Conservation (phyloP, 2,113 vertebrate genomes). For the Muscicapa adusta region DNA sequence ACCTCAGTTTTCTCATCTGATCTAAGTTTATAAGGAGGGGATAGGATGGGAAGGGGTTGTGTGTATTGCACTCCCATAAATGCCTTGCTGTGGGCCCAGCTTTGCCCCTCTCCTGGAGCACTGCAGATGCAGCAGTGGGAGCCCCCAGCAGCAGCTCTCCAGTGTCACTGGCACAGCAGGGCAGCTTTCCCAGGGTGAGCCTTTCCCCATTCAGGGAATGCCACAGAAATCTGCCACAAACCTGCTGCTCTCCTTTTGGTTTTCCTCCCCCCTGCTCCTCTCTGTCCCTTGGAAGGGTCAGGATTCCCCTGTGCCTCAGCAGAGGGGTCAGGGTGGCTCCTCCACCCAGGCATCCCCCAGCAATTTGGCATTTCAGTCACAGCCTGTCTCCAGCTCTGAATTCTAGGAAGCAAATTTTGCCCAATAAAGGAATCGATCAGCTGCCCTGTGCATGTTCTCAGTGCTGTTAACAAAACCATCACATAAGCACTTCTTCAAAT, state of each 20-base stretch:
- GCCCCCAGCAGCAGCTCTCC: accelerated
- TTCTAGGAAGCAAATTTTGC: constrained; percentile 21
- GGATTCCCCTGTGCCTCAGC: neutral
- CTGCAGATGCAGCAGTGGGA: neutral
- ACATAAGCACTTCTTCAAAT: constrained; percentile 34
- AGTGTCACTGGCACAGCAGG: neutral
- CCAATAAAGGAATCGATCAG: constrained; percentile 38
- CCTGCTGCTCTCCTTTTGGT: neutral
- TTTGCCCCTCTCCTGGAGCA: neutral
- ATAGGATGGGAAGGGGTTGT: neutral
- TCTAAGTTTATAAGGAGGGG: neutral
- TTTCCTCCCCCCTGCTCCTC: neutral
- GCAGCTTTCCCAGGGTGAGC: neutral
- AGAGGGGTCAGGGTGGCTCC: neutral
- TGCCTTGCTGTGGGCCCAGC: neutral
- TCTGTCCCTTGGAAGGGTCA: neutral
- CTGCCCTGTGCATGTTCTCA: constrained; percentile 4
- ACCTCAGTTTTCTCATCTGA: neutral
- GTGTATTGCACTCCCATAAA: neutral
- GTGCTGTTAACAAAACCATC: constrained; percentile 39
- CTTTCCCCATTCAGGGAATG: neutral
- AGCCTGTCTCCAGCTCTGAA: neutral
- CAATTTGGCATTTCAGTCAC: neutral
- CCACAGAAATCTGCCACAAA: neutral
- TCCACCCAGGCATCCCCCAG: accelerated